Evolutionary conservation across 1,140 invertebrate species (phyloP), one percentile per base, ranked within the genome.

Genomic region (Magallana angulata): DNA sequence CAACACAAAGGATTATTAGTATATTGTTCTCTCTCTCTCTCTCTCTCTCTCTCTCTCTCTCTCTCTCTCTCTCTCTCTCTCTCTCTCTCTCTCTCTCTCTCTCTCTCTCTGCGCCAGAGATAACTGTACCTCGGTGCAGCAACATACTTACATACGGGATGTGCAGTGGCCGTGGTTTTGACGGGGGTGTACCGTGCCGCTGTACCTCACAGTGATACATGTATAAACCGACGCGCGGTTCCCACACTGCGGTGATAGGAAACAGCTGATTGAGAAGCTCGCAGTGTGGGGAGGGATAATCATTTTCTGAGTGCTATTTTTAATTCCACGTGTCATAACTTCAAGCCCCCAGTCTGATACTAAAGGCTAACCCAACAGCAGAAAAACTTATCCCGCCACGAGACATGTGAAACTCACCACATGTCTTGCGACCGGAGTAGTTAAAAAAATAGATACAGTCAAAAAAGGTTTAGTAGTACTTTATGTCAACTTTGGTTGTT

Each of bases 261-360:
- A 76, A 30, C 68, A 76, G 68, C 68, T 76, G 68, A 76, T 76
- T 24, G 24, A 48, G 36, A 76, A 24, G 68, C 24, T 76, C 68
- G 18, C 24, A 30, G 68, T n/a, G 60, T n/a, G 1, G 68, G 68
- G 36, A 30, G 68, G 24, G 36, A 62, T 30, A 71, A 76, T 12
- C 68, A 36, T 36, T 76, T 18, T 24, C 24, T 30, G 8, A 76
- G 60, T 30, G 18, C 24, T 76, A 76, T 48, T 76, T 76, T 76
- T 76, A 30, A 76, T 36, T 76, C 68, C 68, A 76, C 68, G 68
- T 76, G 68, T 76, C 68, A 64, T 76, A 76, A 76, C 24, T 76
- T 76, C 24, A 11, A 24, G 24, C 64, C 64, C 18, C 64, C 18
- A 9, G 8, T n/a, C 9, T 24, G 68, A 76, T 24, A 48, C 36